Percentiles rank a stretch among this genome's conserved stretches.
Conservation (phyloP, 2,888 invertebrate genomes). For the Lepidonotus clava region DNA sequence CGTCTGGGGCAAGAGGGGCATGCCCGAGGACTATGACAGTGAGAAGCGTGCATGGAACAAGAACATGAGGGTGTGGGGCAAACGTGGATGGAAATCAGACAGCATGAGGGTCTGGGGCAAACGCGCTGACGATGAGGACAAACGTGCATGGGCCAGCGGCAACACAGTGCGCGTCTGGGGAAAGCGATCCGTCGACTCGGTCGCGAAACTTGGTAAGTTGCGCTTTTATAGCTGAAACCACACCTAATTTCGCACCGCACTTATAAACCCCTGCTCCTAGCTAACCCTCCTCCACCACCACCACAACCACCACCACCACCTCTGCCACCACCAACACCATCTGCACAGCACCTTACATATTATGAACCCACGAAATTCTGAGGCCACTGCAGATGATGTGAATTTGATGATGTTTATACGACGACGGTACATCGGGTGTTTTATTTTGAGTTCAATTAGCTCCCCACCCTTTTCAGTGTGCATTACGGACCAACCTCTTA, state of each 20-base stretch:
- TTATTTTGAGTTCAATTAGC: background rate
- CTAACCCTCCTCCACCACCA: background rate
- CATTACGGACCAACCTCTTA: slow-evolving; percentile 2
- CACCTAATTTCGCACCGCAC: too few relatives aligned
- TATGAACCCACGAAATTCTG: background rate
- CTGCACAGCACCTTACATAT: too few relatives aligned
- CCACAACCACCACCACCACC: slow-evolving; percentile 19
- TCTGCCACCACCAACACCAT: background rate
- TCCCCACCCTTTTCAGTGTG: background rate
- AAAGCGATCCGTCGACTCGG: slow-evolving; percentile 48
- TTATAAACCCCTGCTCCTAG: background rate
- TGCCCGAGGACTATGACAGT: slow-evolving; percentile 21
- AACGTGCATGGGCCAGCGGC: slow-evolving; percentile 55
- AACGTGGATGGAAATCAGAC: slow-evolving; percentile 57
- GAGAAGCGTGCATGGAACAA: slow-evolving; percentile 58
- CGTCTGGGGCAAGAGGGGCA: slow-evolving; percentile 59
- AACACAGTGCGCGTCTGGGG: slow-evolving; percentile 60
- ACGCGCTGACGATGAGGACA: slow-evolving; percentile 48
- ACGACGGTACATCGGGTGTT: background rate
- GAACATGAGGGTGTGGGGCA: slow-evolving; percentile 60
- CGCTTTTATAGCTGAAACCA: slow-evolving; percentile 26
- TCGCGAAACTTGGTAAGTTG: slow-evolving; percentile 46
- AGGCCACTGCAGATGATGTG: background rate
- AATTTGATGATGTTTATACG: background rate
- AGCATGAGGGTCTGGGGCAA: slow-evolving; percentile 59